Evolutionary conservation across 1,140 invertebrate species (phyloP), one percentile per base, ranked within the genome.

Genomic region (Eupristina koningsbergeri): DNA sequence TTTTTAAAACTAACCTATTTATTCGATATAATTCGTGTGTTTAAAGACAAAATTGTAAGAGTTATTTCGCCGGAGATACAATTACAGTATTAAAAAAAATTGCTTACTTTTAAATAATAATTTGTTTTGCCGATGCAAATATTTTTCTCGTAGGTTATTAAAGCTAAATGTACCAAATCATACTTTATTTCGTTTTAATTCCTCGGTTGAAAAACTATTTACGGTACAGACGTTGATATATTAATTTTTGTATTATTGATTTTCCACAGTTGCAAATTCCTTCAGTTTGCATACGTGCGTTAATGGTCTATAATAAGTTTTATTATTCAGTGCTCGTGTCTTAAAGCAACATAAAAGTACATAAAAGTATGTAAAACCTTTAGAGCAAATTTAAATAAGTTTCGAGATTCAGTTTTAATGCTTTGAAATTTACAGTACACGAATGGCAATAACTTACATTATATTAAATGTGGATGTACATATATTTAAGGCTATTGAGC

Each of bases 341-440:
- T 71, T 71, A n/a, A 39, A 71, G 26, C 67, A 71, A 41, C 36
- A 31, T 3, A n/a, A n/a, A n/a, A n/a, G n/a, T n/a, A 17, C 67
- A 71, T 71, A 71, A 39, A 71, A 71, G 67, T 36, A 71, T 41
- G 67, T 36, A 71, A 71, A 71, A 41, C n/a, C 67, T 31, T 36
- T 71, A 41, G 67, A 71, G 19, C 67, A 9, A 41, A 71, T 71
- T 71, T n/a, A 71, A 71, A 71, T 71, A 41, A 36, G 39, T 26
- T n/a, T 71, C 36, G 41, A 71, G 67, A 71, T 71, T 41, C 22
- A 19, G 19, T 41, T 71, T 71, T 71, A 71, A 71, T 71, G 36
- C 36, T 22, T 41, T 71, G 41, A 71, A 0, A 71, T 71, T 67
- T 36, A 67, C 64, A 67, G 34, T 67, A 36, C 64, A 19, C 11